Conservation (phyloP, 2,113 vertebrate species). For the Amazona guildingii region DNA sequence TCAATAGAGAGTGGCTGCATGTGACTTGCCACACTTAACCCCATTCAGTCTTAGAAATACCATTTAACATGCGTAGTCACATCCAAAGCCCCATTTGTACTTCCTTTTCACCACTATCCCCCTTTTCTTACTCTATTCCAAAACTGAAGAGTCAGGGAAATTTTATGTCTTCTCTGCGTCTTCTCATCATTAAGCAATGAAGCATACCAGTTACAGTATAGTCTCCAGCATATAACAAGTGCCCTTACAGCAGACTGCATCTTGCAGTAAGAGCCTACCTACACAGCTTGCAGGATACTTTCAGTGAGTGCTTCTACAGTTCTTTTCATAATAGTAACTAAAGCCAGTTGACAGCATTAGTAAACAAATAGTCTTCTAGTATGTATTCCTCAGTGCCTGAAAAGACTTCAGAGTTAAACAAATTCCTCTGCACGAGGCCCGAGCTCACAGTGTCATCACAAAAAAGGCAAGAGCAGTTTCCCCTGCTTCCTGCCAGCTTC, state of each 20-base stretch:
- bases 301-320: not conserved
- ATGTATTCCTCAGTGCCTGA: not conserved
- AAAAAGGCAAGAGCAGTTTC: not conserved
- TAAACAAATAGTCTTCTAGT: not conserved
- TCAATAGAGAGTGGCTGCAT: not conserved
- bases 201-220: not conserved
- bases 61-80: fast-evolving
- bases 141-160: not conserved
- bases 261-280: not conserved
- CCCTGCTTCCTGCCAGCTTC: not conserved
- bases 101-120: not conserved
- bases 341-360: not conserved
- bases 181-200: not conserved
- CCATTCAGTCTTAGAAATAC: not conserved
- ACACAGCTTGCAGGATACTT: not conserved
- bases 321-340: not conserved
- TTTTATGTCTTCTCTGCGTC: not conserved
- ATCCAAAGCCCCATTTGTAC: not conserved
- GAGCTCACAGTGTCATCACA: not conserved
- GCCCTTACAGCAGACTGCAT: not conserved
- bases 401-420: not conserved
- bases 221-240: not conserved
- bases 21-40: not conserved
- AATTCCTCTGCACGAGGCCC: not conserved
- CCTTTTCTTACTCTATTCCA: not conserved